phyloP scores from a whole-genome alignment of 2,797 vertebrate genomes.

The Sitta carolinensis region DNA sequence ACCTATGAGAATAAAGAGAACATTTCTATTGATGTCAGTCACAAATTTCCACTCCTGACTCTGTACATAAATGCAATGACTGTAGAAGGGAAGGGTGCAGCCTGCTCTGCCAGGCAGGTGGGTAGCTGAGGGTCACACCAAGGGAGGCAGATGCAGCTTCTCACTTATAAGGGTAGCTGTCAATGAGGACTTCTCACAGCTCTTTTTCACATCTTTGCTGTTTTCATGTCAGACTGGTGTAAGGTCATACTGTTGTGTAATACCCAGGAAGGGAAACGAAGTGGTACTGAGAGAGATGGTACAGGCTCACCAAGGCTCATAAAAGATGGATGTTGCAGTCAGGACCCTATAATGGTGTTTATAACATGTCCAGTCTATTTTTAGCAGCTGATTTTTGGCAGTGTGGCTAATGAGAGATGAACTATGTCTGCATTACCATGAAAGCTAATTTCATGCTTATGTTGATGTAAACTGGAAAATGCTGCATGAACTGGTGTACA shows the following conservation, averaged over 20 bases:
- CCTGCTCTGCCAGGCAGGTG: neutral
- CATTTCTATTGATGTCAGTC: neutral
- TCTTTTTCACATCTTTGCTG: neutral
- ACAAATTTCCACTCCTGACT: neutral
- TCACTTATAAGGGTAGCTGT: neutral
- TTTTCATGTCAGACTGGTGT: neutral
- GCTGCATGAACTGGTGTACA: neutral
- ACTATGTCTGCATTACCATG: neutral
- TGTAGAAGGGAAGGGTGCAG: neutral
- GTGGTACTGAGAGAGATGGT: neutral
- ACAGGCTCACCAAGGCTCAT: neutral
- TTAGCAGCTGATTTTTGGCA: neutral
- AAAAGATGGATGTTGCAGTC: neutral
- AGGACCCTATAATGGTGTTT: neutral
- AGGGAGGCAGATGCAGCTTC: neutral
- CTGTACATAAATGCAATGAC: neutral
- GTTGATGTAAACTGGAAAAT: neutral
- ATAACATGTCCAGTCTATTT: neutral
- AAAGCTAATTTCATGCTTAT: neutral
- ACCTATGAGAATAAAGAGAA: neutral
- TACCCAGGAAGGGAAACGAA: fast-evolving
- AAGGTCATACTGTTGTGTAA: neutral
- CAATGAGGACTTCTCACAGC: neutral
- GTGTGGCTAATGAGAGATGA: neutral
- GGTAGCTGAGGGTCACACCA: neutral